A percentile compares a stretch with the other conserved stretches of the same genome.
Evolutionary conservation across 2,113 vertebrate genomes (phyloP).

Genomic region (Antechinus flavipes): DNA sequence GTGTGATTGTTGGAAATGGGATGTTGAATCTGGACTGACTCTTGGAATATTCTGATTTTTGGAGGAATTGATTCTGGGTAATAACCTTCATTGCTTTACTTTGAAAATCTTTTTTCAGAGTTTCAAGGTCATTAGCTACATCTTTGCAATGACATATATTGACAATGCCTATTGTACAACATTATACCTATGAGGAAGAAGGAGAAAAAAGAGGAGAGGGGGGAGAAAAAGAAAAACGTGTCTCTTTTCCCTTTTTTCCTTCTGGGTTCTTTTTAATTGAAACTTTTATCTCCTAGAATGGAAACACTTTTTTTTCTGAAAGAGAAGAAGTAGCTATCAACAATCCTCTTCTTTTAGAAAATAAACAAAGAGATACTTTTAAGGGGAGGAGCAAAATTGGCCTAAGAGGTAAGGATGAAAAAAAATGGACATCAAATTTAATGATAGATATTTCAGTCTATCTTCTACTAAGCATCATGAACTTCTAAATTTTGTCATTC

Average conservation of each 20-base stretch:
- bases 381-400: conserved; percentile 14
- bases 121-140: conserved; percentile 41
- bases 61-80: conserved; percentile 53
- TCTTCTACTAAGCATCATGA: too few species aligned
- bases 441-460: too few species aligned
- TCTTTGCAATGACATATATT: not conserved
- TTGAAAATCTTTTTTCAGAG: conserved; percentile 35
- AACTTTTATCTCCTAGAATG: not conserved
- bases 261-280: conserved; percentile 25
- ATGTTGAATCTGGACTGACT: conserved; percentile 20
- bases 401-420: too few species aligned
- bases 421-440: too few species aligned
- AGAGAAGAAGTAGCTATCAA: not conserved
- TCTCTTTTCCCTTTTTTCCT: not conserved
- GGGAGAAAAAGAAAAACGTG: too few species aligned
- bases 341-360: conserved; percentile 18
- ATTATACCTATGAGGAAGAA: not conserved
- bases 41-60: conserved; percentile 35
- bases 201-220: too few species aligned
- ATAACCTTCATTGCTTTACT: conserved; percentile 22
- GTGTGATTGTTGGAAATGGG: conserved; percentile 12
- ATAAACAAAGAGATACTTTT: conserved; percentile 32
- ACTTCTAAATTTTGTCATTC: too few species aligned
- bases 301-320: not conserved
- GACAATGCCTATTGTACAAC: not conserved